Conservation (phyloP, 2,113 vertebrate genomes). For the Clarias magur region DNA sequence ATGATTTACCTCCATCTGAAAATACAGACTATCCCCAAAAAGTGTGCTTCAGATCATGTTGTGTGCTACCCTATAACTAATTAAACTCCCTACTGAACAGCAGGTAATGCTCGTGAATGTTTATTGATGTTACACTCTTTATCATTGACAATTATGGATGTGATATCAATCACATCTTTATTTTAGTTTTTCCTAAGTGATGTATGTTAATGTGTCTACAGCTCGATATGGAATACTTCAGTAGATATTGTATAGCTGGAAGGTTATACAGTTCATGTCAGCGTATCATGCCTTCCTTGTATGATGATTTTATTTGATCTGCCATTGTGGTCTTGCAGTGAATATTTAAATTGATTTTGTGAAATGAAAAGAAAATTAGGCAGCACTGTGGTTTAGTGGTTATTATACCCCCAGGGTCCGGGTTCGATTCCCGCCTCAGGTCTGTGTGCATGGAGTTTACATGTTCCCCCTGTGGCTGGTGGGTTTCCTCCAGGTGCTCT, state of each 20-base stretch:
- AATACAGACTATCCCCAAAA: neutral
- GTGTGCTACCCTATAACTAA: neutral
- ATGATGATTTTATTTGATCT: neutral
- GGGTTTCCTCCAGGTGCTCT: too few species aligned
- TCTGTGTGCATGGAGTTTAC: too few species aligned
- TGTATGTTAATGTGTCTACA: neutral
- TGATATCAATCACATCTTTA: neutral
- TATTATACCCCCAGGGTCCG: too few species aligned
- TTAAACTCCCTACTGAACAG: neutral
- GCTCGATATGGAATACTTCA: too few species aligned
- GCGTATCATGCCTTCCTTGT: too few species aligned
- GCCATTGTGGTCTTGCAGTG: neutral
- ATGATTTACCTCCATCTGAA: constrained; percentile 1
- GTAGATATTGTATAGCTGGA: neutral
- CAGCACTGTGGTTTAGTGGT: too few species aligned
- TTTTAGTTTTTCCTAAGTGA: neutral
- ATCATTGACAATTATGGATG: neutral
- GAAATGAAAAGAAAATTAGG: neutral
- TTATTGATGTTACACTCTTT: neutral
- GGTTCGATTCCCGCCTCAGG: too few species aligned
- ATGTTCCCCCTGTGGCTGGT: too few species aligned
- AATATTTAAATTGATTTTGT: neutral
- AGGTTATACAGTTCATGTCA: neutral
- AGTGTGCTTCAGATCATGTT: neutral
- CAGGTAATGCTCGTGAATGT: neutral